Conservation (phyloP, 92 coral and sea anemone genomes). For the Parazoanthus atlanticus region DNA sequence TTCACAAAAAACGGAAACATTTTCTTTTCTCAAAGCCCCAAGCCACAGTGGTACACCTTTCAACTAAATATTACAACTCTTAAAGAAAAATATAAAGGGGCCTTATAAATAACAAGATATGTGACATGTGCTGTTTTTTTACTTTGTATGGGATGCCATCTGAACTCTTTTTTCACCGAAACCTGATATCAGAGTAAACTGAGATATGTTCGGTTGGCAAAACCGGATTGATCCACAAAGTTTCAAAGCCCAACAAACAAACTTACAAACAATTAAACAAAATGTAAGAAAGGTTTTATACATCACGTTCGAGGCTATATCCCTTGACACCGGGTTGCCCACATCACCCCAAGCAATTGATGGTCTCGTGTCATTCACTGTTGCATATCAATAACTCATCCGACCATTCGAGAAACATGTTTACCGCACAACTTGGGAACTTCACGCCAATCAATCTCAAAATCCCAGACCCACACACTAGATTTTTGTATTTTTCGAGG, state of each 20-base stretch:
- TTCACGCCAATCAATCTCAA: not conserved
- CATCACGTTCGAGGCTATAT: not conserved
- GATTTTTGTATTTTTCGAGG: not conserved
- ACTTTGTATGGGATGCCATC: not conserved
- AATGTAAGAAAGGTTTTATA: not conserved
- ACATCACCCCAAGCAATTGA: not conserved
- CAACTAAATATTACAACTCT: not conserved
- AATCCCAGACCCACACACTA: not conserved
- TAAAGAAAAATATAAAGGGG: not conserved
- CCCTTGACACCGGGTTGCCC: not conserved
- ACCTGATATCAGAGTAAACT: slow-evolving; percentile 4
- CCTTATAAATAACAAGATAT: not conserved
- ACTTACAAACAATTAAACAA: slow-evolving; percentile 19
- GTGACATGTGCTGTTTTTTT: not conserved
- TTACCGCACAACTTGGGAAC: slow-evolving; percentile 31
- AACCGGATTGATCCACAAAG: not conserved
- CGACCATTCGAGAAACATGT: slow-evolving; percentile 16
- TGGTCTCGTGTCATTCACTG: not conserved
- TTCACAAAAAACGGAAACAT: not conserved
- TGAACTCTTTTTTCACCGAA: not conserved
- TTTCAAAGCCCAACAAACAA: not conserved
- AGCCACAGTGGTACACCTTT: not conserved
- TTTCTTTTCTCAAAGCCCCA: not conserved
- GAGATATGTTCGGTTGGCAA: not conserved
- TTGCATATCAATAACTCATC: slow-evolving; percentile 1